These are phyloP conservation scores for Cephalotes varians DNA, from an alignment of 2,888 invertebrate genomes.

Conservation along the genomic window DNA sequence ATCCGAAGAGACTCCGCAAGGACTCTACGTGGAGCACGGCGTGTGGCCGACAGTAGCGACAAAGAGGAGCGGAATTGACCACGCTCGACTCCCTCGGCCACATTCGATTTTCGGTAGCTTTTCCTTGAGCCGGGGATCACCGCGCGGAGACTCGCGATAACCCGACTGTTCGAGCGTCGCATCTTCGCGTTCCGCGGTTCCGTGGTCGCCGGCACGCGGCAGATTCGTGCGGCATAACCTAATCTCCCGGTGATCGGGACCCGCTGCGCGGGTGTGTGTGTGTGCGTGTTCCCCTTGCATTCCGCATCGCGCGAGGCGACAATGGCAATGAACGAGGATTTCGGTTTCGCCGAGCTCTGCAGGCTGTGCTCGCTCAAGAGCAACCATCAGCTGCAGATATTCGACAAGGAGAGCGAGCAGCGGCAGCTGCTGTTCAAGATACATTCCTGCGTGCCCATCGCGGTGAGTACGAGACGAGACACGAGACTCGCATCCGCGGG, in stretches of 20 bases:
- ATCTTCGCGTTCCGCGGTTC: neutral
- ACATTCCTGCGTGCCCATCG: slow-evolving; percentile 90
- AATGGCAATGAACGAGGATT: slow-evolving; percentile 88
- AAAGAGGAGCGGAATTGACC: slow-evolving; percentile 72
- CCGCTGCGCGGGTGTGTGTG: slow-evolving; percentile 59
- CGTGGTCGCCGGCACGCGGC: neutral
- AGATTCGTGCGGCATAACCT: slow-evolving; percentile 9
- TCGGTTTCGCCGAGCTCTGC: slow-evolving; percentile 91
- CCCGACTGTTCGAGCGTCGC: slow-evolving; percentile 65
- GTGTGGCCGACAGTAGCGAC: slow-evolving; percentile 51
- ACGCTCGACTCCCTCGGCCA: slow-evolving; percentile 69
- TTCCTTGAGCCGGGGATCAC: neutral
- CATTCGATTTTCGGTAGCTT: slow-evolving; percentile 64
- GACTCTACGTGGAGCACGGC: neutral
- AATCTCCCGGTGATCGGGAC: slow-evolving; percentile 12
- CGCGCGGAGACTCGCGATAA: slow-evolving; percentile 43
- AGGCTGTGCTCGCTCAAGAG: slow-evolving; percentile 90
- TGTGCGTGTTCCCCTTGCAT: slow-evolving; percentile 34
- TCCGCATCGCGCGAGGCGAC: neutral
- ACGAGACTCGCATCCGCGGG: neutral
- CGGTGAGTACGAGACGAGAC: slow-evolving; percentile 87
- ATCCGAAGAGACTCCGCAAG: too few relatives aligned
- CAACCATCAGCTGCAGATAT: slow-evolving; percentile 90
- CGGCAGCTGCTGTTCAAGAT: slow-evolving; percentile 90
- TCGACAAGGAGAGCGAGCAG: slow-evolving; percentile 91